Evolutionary conservation across 2,113 vertebrate species (phyloP), one percentile per base, ranked within the genome.

Genomic region (Pterocles burchelli): DNA sequence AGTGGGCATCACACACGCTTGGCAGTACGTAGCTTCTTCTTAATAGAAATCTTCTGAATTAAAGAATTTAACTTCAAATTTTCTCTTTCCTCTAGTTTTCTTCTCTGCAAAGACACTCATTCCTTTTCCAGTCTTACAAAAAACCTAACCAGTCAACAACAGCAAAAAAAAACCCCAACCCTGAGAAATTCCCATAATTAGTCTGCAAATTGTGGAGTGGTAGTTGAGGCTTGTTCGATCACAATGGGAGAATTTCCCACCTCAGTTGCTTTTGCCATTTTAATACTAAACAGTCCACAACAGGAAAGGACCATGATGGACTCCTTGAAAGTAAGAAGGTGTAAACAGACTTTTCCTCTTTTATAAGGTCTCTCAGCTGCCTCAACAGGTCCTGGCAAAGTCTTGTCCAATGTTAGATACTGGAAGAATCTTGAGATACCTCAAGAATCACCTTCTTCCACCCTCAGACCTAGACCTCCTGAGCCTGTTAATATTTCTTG

Each of bases 401-500:
- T 38, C 26, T 82, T 21, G 29, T 58, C 54, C 41, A 77, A 55
- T 21, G 25, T 83, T 78, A 4, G 2, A 75, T 81, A 34, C 70
- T 51, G 61, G 79, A 92, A 55, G 46, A n/a, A n/a, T n/a, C n/a
- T n/a, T n/a, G n/a, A n/a, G n/a, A n/a, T 63, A 67, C 55, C 73
- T 89, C 65, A 63, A 49, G 49, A 90, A 67, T 67, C 72, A 77
- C 45, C 51, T 79, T 85, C 79, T 89, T 74, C 59, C 14, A 80
- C 57, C 8, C 11, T 89, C 45, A 92, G 34, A 80, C 76, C 48
- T n/a, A 72, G 48, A 93, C 74, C 54, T 95, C 55, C 43, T 43
- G 33, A 82, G 76, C 36, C 38, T 85, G 72, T 74, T 93, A 93
- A 38, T 63, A 77, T 91, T 90, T 89, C 88, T 85, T 88, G 51